phyloP scores from a whole-genome alignment of 2,113 vertebrate species.

The Stigmatopora nigra region DNA sequence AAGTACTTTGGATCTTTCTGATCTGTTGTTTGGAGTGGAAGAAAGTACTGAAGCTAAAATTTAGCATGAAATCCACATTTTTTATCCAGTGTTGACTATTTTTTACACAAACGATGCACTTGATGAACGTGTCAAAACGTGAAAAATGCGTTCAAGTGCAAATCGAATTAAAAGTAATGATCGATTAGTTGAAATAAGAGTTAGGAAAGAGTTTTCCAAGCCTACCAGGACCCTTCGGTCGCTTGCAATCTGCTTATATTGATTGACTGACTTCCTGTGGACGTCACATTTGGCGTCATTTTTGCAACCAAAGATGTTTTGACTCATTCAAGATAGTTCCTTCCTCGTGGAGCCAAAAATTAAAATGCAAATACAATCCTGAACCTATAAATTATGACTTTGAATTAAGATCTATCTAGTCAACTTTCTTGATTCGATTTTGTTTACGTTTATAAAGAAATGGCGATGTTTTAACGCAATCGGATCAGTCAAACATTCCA shows the following conservation, averaged over 20 bases:
- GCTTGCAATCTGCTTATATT: background rate
- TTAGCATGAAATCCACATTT: background rate
- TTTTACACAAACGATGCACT: background rate
- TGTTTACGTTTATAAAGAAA: background rate
- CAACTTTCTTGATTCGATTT: background rate
- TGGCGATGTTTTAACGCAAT: background rate
- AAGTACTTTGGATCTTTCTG: background rate
- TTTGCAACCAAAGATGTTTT: constrained; percentile 23
- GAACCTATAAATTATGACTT: background rate
- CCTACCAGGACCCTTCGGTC: background rate
- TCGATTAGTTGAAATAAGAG: background rate
- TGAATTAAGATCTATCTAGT: too few relatives aligned
- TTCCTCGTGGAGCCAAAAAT: background rate
- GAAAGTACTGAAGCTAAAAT: background rate
- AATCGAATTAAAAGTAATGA: background rate
- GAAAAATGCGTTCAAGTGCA: background rate
- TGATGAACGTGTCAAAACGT: background rate
- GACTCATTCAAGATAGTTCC: constrained; percentile 9
- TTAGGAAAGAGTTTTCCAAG: background rate
- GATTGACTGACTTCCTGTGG: constrained; percentile 36
- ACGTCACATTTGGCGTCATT: constrained; percentile 27
- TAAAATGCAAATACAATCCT: background rate
- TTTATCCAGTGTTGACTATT: background rate
- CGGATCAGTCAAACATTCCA: background rate
- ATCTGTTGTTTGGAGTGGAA: background rate